Evolutionary conservation across 1,140 invertebrate species (phyloP), one percentile per base, ranked within the genome.

Genomic region (Megalopta genalis): DNA sequence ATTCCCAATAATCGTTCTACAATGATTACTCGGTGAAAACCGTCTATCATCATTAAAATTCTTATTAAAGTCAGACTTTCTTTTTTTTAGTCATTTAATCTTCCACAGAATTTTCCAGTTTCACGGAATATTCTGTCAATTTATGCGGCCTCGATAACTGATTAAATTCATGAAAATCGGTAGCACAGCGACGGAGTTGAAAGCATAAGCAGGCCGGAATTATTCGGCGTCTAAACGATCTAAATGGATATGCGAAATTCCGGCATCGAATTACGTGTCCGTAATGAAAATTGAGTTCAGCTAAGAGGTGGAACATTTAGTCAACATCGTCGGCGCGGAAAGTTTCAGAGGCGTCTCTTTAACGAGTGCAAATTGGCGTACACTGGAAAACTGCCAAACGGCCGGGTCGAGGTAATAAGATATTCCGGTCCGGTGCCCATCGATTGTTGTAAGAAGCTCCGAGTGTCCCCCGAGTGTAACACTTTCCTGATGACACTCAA

Each of bases 361-460:
- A 81, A 81, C 80, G 75, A 81, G 74, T 77, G 74, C 66, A 81
- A 77, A 81, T 81, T 77, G 75, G 75, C 60, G 75, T 77, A 65
- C 59, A 65, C 63, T 81, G 80, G 80, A 77, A 71, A 70, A 49
- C 62, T 65, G 74, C 80, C 79, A 81, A 69, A 77, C 79, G 49
- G 46, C 25, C 74, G 16, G 64, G 62, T 27, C 8, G 79, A 52
- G 66, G 60, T 81, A 70, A 81, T 81, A 77, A 81, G 74, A 77
- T 81, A 69, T 76, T 81, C 66, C 73, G 21, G 23, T 54, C 77
- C 63, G 71, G 39, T 59, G 37, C 16, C 66, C 73, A 77, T 81
- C 65, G 66, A 77, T 68, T 68, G 73, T 77, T 68, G 64, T 54
- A 77, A 76, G 72, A 64, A 68, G 25, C 25, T 54, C 23, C 72